Evolutionary conservation across 2,797 vertebrate genomes (phyloP).

Genomic region (Spinus olivaceus): DNA sequence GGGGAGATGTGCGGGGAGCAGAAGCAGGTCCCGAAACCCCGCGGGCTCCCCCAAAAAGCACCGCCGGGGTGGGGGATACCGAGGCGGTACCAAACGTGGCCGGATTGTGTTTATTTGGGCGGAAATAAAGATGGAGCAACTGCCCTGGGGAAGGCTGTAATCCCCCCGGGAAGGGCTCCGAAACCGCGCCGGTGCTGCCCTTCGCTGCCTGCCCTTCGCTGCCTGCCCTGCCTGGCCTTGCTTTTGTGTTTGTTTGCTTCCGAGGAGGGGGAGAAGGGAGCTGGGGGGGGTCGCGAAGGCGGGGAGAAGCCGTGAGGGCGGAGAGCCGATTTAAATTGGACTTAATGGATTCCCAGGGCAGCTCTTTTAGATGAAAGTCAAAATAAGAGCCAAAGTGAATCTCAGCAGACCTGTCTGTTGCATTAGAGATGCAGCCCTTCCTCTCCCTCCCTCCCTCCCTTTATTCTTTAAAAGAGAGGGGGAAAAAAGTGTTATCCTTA

Average conservation of each 20-base stretch:
- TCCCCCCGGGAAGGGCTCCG: neutral
- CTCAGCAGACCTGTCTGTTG: slow-evolving; percentile 67
- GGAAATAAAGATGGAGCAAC: neutral
- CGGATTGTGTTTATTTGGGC: neutral
- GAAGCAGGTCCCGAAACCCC: neutral
- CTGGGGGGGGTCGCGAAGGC: neutral
- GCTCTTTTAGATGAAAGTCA: slow-evolving; percentile 66
- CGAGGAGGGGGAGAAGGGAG: neutral
- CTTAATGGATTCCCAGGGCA: slow-evolving; percentile 69
- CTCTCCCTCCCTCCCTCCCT: slow-evolving; percentile 27
- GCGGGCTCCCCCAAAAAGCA: fast-evolving
- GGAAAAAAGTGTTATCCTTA: slow-evolving; percentile 35
- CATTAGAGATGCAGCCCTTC: slow-evolving; percentile 65
- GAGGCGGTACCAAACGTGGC: neutral
- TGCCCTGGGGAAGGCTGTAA: neutral
- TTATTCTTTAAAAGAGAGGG: slow-evolving; percentile 40
- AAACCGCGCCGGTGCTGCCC: neutral
- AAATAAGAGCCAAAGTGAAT: slow-evolving; percentile 69
- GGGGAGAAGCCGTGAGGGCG: slow-evolving; percentile 55
- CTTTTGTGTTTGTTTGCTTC: slow-evolving; percentile 56
- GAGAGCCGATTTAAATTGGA: slow-evolving; percentile 63
- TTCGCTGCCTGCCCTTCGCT: slow-evolving; percentile 5
- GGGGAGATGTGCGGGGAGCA: neutral
- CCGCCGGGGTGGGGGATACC: neutral
- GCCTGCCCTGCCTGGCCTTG: slow-evolving; percentile 17